Conservation (phyloP, 2,113 vertebrate species). For the Lethenteron camtschaticum region DNA sequence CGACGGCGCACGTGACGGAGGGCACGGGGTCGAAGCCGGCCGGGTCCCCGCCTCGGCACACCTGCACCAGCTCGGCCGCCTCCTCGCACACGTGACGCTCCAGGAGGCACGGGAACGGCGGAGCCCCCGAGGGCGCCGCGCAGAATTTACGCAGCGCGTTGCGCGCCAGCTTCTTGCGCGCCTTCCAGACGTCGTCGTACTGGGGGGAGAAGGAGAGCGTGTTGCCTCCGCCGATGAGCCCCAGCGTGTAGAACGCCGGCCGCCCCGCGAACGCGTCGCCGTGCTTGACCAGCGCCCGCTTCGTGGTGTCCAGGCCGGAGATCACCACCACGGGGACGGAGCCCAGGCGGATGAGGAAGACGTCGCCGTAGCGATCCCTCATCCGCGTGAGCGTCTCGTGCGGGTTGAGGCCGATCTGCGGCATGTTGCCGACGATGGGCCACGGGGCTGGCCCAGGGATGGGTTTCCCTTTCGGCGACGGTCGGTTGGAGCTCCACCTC, state of each 20-base stretch:
- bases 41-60: conserved; percentile 10
- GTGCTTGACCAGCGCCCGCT: conserved; percentile 18
- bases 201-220: conserved; percentile 29
- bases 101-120: conserved; percentile 22
- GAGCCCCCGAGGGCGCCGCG: conserved; percentile 20
- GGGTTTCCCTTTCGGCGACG: not conserved
- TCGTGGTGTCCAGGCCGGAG: conserved; percentile 22
- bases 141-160: conserved; percentile 25
- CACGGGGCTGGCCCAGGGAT: conserved; percentile 23
- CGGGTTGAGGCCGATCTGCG: conserved; percentile 23
- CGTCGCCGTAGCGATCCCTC: conserved; percentile 21
- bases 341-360: conserved; percentile 23
- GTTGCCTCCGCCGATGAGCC: conserved; percentile 24
- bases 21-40: conserved; percentile 14
- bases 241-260: conserved; percentile 26
- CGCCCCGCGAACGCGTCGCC: conserved; percentile 22
- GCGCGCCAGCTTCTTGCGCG: conserved; percentile 26
- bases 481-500: too few species aligned
- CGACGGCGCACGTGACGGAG: conserved; percentile 16
- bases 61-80: conserved; percentile 21
- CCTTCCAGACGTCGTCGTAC: conserved; percentile 20
- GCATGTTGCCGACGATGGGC: conserved; percentile 25
- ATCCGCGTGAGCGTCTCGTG: conserved; percentile 24
- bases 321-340: conserved; percentile 23
- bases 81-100: conserved; percentile 25